Conservation (phyloP, 2,888 invertebrate species). For the Dioctria rufipes region DNA sequence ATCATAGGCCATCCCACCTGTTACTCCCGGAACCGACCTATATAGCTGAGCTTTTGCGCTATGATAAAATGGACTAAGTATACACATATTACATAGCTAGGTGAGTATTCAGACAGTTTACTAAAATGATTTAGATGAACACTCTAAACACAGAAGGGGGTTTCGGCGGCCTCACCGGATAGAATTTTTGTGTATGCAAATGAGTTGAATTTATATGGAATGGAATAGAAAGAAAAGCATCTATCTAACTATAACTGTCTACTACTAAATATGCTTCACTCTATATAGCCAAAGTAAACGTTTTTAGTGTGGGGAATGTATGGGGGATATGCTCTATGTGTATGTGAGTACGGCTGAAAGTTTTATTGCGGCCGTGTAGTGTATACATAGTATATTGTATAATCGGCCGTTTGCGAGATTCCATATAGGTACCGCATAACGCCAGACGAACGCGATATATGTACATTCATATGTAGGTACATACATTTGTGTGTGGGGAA, state of each 20-base stretch:
- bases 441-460: slow-evolving; percentile 4
- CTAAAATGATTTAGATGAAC: slow-evolving; percentile 16
- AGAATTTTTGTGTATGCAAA: slow-evolving; percentile 45
- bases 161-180: background rate
- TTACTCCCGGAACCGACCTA: slow-evolving; percentile 46
- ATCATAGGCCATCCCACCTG: slow-evolving; percentile 31
- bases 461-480: background rate
- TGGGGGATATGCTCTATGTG: background rate
- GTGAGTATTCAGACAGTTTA: slow-evolving; percentile 17
- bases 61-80: too few species aligned
- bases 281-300: background rate
- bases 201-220: slow-evolving; percentile 29
- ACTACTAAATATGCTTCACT: background rate
- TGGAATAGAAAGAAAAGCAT: slow-evolving; percentile 25
- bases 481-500: too few species aligned
- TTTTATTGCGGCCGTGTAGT: background rate
- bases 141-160: background rate
- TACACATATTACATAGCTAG: background rate
- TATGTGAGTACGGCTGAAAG: background rate
- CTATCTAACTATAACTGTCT: background rate
- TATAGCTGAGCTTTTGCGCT: background rate
- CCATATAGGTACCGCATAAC: slow-evolving; percentile 40
- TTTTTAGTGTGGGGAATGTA: slow-evolving; percentile 10
- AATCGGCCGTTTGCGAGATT: slow-evolving; percentile 30
- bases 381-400: slow-evolving; percentile 31